phyloP scores from a whole-genome alignment of 2,113 vertebrate species.

The Pseudolaguvia tuberculata region DNA sequence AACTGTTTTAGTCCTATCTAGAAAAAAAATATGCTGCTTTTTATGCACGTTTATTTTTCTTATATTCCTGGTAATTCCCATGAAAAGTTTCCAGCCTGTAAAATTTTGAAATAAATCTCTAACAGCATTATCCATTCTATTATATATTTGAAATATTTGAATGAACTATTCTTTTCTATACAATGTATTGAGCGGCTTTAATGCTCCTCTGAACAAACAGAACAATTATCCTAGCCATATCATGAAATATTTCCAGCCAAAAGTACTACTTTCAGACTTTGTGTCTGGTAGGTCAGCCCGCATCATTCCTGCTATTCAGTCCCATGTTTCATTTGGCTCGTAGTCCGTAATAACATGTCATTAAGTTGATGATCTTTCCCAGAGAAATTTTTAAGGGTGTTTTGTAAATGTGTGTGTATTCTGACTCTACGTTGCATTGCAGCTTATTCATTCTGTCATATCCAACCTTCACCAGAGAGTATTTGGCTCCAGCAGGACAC shows the following conservation, averaged over 20 bases:
- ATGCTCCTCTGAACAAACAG: neutral
- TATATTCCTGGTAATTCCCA: too few species aligned
- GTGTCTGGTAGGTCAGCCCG: conserved; percentile 13
- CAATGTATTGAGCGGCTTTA: neutral
- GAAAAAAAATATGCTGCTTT: too few species aligned
- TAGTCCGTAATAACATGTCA: conserved; percentile 20
- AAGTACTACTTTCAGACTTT: conserved; percentile 31
- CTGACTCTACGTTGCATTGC: neutral
- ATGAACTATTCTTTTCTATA: neutral
- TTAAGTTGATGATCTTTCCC: conserved; percentile 33
- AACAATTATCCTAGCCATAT: neutral
- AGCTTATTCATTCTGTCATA: neutral
- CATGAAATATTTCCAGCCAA: conserved; percentile 1
- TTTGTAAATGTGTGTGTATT: neutral
- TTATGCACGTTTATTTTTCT: too few species aligned
- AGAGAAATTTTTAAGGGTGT: conserved; percentile 9
- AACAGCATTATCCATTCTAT: neutral
- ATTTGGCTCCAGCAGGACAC: conserved; percentile 3
- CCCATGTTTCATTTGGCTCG: conserved; percentile 22
- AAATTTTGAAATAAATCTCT: too few species aligned
- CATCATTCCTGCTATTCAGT: conserved; percentile 22
- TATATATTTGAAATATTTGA: neutral
- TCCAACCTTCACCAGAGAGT: conserved; percentile 11
- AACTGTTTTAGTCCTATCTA: too few species aligned
- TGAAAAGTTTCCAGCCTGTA: too few species aligned